Percentiles rank a stretch among this genome's conserved stretches.
These are phyloP conservation scores for Margaritifera margaritifera DNA, from an alignment of 2,888 invertebrate species.

Conservation along the genomic window DNA sequence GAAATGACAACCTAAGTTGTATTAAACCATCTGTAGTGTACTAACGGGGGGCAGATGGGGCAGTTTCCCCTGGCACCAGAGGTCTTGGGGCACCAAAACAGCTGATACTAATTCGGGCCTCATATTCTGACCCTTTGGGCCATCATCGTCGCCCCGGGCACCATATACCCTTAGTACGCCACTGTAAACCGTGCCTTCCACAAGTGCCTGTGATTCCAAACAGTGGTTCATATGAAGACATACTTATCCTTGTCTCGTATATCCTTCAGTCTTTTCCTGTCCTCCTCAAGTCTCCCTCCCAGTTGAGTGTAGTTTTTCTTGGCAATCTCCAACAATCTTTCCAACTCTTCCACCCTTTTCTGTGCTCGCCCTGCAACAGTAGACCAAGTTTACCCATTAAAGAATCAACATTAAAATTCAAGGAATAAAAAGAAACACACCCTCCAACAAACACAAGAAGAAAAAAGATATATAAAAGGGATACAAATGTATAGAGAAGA, in stretches of 20 bases:
- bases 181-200: too few relatives aligned
- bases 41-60: too few relatives aligned
- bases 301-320: constrained; percentile 72
- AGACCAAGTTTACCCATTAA: neutral
- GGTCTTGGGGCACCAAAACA: too few relatives aligned
- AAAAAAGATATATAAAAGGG: neutral
- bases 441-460: neutral
- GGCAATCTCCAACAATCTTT: constrained; percentile 68
- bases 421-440: neutral
- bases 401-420: neutral
- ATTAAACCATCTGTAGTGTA: too few relatives aligned
- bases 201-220: too few relatives aligned
- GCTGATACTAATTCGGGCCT: too few relatives aligned
- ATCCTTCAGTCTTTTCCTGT: constrained; percentile 58
- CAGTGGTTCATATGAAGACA: constrained; percentile 9
- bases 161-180: too few relatives aligned
- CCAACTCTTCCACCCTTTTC: constrained; percentile 69
- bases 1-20: too few relatives aligned
- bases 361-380: constrained; percentile 64
- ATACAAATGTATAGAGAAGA: neutral
- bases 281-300: constrained; percentile 70
- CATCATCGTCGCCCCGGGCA: too few relatives aligned
- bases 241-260: constrained; percentile 67
- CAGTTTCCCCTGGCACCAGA: too few relatives aligned
- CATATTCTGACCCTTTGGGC: too few relatives aligned